Base-by-base conservation (phyloP, 2,797 vertebrate species). In the Australoheros facetus region DNA sequence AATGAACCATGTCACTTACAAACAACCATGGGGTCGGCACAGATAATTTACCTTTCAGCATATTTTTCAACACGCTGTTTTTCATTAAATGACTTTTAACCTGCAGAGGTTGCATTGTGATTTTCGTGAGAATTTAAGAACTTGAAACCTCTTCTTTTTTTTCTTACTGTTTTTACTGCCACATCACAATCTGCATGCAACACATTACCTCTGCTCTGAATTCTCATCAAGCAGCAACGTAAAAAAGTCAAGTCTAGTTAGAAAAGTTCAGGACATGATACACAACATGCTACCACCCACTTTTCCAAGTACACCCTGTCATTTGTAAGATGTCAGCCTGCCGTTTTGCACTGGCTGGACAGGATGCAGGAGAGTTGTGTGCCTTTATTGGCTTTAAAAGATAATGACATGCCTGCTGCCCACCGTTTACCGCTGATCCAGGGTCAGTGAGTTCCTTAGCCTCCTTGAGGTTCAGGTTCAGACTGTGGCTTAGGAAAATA, bases 351-450 rank as follows among this genome's bases (percentile, higher is more conserved):
- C 78, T 64, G 75, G 74, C 80, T 87, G 88, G 90, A 87, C 85
- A 69, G 78, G 74, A 82, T 69, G 71, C 87, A 85, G 75, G 55
- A 78, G 82, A 85, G 79, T 60, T 62, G 79, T 83, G 88, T 56
- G 73, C 77, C 88, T 94, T 93, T 90, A 90, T 93, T 91, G 92
- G 86, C 90, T 89, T 85, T 93, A 91, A 93, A 95, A 92, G 81
- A 87, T 90, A 92, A 95, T 89, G 79, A 85, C 82, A 90, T 83
- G 79, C 81, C 86, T 86, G 73, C 77, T 78, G 84, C 79, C 75
- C 32, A 84, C 17, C 77, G 78, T 79, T 58, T 81, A 88, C 78
- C 77, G 0, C 83, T 83, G 81, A 88, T 81, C 76, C 71, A 62
- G 75, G 89, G 88, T 93, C 89, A 93, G 83, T 3, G 74, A 83